Percentiles rank a stretch among this genome's conserved stretches.
Conservation (phyloP, 2,113 vertebrate species). For the Cyanoramphus novaezelandiae region DNA sequence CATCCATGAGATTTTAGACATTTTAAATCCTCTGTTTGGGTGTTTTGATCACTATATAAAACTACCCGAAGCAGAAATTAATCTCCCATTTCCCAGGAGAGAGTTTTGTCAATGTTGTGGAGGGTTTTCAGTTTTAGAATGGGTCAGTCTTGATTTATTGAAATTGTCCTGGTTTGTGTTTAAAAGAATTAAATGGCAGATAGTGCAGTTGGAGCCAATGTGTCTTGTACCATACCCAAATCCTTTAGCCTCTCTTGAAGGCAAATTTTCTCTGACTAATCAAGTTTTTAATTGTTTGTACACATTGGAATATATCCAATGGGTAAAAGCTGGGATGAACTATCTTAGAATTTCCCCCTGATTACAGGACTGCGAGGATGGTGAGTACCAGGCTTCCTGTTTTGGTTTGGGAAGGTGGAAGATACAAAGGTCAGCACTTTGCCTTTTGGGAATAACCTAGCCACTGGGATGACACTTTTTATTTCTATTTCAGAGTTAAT, state of each 20-base stretch:
- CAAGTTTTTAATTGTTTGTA: not conserved
- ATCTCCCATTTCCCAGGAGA: not conserved
- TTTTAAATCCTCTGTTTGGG: not conserved
- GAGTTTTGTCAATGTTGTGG: not conserved
- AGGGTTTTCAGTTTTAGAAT: not conserved
- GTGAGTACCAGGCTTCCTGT: accelerated
- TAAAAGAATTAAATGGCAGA: not conserved
- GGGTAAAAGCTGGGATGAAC: not conserved
- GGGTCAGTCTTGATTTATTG: not conserved
- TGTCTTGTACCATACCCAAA: not conserved
- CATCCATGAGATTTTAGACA: not conserved
- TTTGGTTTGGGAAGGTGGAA: not conserved
- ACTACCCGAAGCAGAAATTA: not conserved
- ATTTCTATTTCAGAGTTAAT: not conserved
- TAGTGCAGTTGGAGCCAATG: not conserved
- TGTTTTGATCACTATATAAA: not conserved
- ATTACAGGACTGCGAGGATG: not conserved
- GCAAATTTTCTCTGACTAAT: not conserved
- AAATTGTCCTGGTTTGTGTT: not conserved
- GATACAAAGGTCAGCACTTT: not conserved
- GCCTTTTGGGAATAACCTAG: too few species aligned
- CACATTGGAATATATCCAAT: not conserved
- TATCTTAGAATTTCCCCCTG: not conserved
- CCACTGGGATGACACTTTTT: not conserved
- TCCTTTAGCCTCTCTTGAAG: not conserved